phyloP scores from a whole-genome alignment of 2,888 invertebrate species.

The Zaprionus obscuricornis region DNA sequence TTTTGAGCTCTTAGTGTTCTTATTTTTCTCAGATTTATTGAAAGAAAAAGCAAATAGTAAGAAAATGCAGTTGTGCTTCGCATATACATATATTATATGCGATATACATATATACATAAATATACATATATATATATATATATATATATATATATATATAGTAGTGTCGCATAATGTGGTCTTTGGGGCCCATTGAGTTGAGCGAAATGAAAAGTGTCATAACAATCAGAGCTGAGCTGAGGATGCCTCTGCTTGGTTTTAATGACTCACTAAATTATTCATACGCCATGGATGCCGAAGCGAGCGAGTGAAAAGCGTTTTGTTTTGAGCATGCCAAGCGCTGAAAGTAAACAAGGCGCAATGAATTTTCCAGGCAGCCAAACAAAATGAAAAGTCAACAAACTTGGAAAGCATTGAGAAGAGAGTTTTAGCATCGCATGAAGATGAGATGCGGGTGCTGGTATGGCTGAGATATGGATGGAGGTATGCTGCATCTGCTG shows the following conservation, averaged over 20 bases:
- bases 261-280: slow-evolving; percentile 79
- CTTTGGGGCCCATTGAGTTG: slow-evolving; percentile 47
- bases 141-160: too few species aligned
- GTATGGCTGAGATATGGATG: background rate
- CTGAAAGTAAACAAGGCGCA: slow-evolving; percentile 75
- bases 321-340: slow-evolving; percentile 75
- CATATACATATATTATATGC: too few species aligned
- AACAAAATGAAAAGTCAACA: slow-evolving; percentile 79
- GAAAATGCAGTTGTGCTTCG: too few species aligned
- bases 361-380: slow-evolving; percentile 74
- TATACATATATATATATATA: too few species aligned
- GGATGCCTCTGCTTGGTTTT: slow-evolving; percentile 58
- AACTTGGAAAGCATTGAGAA: slow-evolving; percentile 60
- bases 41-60: too few species aligned
- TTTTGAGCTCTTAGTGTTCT: too few species aligned
- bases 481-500: slow-evolving; percentile 22
- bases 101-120: too few species aligned
- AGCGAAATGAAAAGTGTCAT: slow-evolving; percentile 75
- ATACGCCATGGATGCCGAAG: slow-evolving; percentile 70
- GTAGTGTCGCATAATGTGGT: too few species aligned
- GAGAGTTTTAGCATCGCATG: slow-evolving; percentile 3
- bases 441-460: background rate
- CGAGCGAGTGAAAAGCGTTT: slow-evolving; percentile 66
- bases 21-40: too few species aligned
- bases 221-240: slow-evolving; percentile 62